A percentile compares a stretch with the other conserved stretches of the same genome.
phyloP scores from a whole-genome alignment of 2,113 vertebrate genomes.

The Copsychus sechellarum region DNA sequence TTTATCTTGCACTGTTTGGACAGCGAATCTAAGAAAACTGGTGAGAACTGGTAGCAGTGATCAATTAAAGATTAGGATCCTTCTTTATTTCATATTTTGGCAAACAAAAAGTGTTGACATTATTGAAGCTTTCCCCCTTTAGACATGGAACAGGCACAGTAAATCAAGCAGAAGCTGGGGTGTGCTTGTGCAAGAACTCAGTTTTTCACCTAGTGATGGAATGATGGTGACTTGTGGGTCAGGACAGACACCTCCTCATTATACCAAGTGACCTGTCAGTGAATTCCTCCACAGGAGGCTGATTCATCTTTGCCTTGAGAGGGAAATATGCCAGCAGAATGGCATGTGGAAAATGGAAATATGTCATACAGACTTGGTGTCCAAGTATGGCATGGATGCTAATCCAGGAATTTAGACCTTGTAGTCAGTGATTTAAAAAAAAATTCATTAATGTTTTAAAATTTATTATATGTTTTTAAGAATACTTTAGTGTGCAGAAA shows the following conservation, averaged over 20 bases:
- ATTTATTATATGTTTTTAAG: not conserved
- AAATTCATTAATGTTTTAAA: not conserved
- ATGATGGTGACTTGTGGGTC: accelerated
- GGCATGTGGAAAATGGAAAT: no score
- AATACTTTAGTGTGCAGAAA: not conserved
- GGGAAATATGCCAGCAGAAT: not conserved
- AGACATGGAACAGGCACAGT: not conserved
- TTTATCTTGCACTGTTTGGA: constrained; percentile 25
- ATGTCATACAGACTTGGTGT: not conserved
- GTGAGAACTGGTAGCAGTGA: not conserved
- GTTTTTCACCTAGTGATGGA: not conserved
- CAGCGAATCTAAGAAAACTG: not conserved
- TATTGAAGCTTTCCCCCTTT: not conserved
- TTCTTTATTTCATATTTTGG: not conserved
- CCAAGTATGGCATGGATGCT: not conserved
- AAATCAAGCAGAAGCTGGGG: not conserved
- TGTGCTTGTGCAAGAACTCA: not conserved
- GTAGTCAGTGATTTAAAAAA: not conserved
- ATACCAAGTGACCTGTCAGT: not conserved
- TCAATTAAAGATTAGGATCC: not conserved
- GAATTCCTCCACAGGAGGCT: not conserved
- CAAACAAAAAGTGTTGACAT: not conserved
- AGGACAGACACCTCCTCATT: not conserved
- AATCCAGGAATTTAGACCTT: not conserved
- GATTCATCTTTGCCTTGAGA: not conserved